These are phyloP conservation scores for Lateolabrax maculatus DNA, from an alignment of 2,797 vertebrate genomes.

Conservation along the genomic window DNA sequence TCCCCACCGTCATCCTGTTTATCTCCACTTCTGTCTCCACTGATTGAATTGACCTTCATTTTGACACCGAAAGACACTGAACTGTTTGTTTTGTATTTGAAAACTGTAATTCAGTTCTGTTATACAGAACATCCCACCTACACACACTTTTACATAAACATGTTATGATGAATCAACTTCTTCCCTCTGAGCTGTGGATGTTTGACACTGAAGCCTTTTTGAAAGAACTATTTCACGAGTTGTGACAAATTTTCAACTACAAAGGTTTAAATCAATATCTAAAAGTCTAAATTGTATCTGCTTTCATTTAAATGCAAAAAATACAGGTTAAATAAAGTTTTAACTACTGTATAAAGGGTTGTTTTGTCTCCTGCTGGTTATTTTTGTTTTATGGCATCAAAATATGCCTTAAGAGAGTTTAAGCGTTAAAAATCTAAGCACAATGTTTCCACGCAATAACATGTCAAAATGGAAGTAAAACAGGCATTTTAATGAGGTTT, in stretches of 20 bases:
- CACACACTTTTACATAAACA: not conserved
- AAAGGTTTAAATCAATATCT: not conserved
- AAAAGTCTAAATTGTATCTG: too few species aligned
- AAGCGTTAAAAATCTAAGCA: not conserved
- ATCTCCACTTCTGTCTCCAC: not conserved
- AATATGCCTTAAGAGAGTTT: not conserved
- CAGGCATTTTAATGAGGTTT: not conserved
- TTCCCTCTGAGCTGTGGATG: not conserved
- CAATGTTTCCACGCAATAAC: not conserved
- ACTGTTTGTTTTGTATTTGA: not conserved
- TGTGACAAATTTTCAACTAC: not conserved
- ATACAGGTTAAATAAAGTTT: not conserved
- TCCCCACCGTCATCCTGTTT: not conserved
- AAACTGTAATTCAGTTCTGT: not conserved
- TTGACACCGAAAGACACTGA: not conserved
- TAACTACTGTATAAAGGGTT: not conserved
- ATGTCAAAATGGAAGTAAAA: not conserved
- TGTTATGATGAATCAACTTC: not conserved
- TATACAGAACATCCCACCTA: not conserved
- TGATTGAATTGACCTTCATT: not conserved
- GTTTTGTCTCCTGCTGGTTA: not conserved
- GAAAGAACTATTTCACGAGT: not conserved
- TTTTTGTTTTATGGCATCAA: not conserved
- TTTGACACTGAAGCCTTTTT: not conserved
- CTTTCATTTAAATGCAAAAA: not conserved